phyloP scores from a whole-genome alignment of 2,797 vertebrate genomes.

The Sebastes baramenuke region DNA sequence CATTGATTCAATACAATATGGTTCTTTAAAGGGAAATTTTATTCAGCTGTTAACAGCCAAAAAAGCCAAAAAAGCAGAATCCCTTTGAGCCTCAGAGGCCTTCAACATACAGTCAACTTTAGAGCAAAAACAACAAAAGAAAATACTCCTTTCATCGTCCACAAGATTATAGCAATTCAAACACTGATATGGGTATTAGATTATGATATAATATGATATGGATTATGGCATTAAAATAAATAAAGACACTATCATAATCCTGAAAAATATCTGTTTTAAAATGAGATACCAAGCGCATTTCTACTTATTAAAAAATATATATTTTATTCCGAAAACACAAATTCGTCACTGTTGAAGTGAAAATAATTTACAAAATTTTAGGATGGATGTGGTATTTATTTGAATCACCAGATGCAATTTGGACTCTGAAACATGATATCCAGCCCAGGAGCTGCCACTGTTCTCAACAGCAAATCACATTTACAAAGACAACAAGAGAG shows the following conservation, averaged over 20 bases:
- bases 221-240: background rate
- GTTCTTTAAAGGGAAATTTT: constrained; percentile 63
- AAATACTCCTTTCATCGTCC: background rate
- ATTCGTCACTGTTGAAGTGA: background rate
- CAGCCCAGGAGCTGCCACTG: constrained; percentile 2
- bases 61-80: constrained; percentile 38
- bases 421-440: background rate
- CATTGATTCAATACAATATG: constrained; percentile 64
- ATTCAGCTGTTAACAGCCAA: constrained; percentile 50
- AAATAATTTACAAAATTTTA: background rate
- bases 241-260: background rate
- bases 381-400: background rate
- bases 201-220: background rate
- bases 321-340: background rate
- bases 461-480: constrained; percentile 32
- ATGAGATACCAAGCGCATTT: background rate
- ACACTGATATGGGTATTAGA: background rate
- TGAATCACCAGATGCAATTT: background rate
- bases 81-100: constrained; percentile 14
- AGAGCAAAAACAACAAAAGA: background rate
- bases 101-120: constrained; percentile 7
- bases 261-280: background rate
- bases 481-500: constrained; percentile 30
- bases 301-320: background rate
- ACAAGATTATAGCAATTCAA: background rate